Percentiles rank a stretch among this genome's conserved stretches.
Conservation (phyloP, 2,888 invertebrate species). For the Neelides folsomi region DNA sequence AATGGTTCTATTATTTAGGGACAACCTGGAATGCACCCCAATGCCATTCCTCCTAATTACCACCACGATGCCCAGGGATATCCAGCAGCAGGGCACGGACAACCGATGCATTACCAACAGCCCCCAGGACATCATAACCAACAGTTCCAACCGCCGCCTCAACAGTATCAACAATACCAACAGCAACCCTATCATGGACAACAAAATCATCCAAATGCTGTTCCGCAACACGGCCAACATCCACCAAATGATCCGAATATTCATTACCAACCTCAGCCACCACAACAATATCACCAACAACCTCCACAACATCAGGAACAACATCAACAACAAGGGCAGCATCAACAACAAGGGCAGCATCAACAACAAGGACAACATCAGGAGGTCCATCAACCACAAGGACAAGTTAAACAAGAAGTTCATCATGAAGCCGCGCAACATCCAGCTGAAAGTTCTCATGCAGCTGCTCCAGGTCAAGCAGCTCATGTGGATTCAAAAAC, state of each 20-base stretch:
- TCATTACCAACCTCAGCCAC: constrained; percentile 33
- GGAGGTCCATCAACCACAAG: constrained; percentile 9
- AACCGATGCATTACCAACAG: constrained; percentile 13
- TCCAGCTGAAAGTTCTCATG: too few relatives aligned
- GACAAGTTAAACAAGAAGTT: constrained; percentile 7
- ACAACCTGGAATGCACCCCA: constrained; percentile 14
- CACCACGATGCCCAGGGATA: constrained; percentile 19
- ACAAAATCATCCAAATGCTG: constrained; percentile 27
- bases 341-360: constrained; percentile 4
- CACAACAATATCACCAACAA: constrained; percentile 25
- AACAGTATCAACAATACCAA: constrained; percentile 31
- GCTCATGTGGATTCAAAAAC: too few relatives aligned
- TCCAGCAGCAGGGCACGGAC: constrained; percentile 13
- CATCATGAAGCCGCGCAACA: too few relatives aligned
- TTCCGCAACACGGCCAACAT: constrained; percentile 29
- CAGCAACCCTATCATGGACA: constrained; percentile 31
- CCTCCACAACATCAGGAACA: constrained; percentile 29
- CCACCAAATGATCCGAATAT: constrained; percentile 31
- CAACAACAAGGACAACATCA: constrained; percentile 4
- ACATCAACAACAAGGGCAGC: constrained; percentile 11
- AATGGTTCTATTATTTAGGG: constrained; percentile 5
- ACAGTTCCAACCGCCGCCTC: constrained; percentile 20
- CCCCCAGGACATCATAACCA: constrained; percentile 21
- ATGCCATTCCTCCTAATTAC: constrained; percentile 12
- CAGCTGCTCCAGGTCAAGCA: too few relatives aligned